Evolutionary conservation across 2,113 vertebrate species (phyloP).

Genomic region (Phaetusa simplex): DNA sequence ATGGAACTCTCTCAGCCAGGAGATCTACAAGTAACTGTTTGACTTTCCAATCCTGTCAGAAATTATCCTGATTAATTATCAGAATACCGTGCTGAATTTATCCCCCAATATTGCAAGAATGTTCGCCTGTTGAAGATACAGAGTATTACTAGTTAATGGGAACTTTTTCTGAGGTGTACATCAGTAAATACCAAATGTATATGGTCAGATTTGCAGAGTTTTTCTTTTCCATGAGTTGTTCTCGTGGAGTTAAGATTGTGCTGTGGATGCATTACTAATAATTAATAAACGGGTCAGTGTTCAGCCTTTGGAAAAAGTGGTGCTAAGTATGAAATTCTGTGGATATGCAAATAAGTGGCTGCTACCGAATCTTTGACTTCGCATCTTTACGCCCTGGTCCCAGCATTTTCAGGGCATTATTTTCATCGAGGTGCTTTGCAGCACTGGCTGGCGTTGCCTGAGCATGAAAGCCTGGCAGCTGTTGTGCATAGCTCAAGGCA

Average conservation of each 20-base stretch:
- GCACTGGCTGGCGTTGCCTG: neutral
- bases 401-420: neutral
- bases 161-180: neutral
- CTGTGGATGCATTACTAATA: neutral
- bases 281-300: neutral
- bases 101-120: neutral
- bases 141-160: neutral
- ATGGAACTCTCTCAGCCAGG: neutral
- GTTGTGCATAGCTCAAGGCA: neutral
- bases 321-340: neutral
- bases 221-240: neutral
- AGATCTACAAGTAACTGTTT: conserved; percentile 25
- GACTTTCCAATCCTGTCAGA: conserved; percentile 7
- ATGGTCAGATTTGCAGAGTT: neutral
- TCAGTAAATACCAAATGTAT: neutral
- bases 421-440: neutral
- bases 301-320: neutral
- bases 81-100: neutral
- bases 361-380: neutral
- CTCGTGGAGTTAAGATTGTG: neutral
- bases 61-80: neutral
- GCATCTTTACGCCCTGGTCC: neutral
- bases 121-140: neutral
- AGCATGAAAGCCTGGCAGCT: neutral
- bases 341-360: neutral